phyloP scores from a whole-genome alignment of 2,888 invertebrate genomes.

The Beris chalybata region DNA sequence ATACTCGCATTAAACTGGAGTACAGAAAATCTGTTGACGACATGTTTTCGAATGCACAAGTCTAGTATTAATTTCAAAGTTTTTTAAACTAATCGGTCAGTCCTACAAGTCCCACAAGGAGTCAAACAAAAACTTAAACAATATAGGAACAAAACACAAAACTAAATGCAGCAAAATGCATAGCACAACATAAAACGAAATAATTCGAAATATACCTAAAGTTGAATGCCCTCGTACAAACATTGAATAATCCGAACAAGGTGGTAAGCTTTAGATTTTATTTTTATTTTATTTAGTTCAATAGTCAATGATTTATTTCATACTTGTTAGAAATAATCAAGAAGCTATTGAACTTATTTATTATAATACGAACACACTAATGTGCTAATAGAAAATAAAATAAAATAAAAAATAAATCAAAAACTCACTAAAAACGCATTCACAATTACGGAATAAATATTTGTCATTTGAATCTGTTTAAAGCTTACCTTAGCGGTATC shows the following conservation, averaged over 20 bases:
- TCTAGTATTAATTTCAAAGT: too few species aligned
- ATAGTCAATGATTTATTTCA: constrained; percentile 26
- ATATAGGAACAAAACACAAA: not conserved
- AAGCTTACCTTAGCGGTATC: constrained; percentile 88
- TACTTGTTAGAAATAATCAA: not conserved
- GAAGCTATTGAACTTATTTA: constrained; percentile 19
- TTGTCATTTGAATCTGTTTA: not conserved
- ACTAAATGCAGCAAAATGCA: constrained; percentile 15
- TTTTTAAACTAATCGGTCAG: too few species aligned
- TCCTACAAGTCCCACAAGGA: too few species aligned
- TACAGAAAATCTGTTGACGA: too few species aligned
- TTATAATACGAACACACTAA: too few species aligned
- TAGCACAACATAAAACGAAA: constrained; percentile 6
- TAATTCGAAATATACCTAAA: constrained; percentile 9
- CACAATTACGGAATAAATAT: not conserved
- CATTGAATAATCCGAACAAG: constrained; percentile 3
- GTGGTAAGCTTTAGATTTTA: constrained; percentile 23
- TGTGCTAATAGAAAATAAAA: not conserved
- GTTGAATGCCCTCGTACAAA: constrained; percentile 30
- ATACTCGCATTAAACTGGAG: too few species aligned
- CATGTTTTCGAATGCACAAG: too few species aligned
- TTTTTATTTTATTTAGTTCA: constrained; percentile 27
- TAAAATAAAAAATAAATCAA: not conserved
- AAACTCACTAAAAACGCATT: not conserved
- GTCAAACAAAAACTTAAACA: too few species aligned